These are phyloP conservation scores for Lapara coniferarum DNA, from an alignment of 2,888 invertebrate species.

Conservation along the genomic window DNA sequence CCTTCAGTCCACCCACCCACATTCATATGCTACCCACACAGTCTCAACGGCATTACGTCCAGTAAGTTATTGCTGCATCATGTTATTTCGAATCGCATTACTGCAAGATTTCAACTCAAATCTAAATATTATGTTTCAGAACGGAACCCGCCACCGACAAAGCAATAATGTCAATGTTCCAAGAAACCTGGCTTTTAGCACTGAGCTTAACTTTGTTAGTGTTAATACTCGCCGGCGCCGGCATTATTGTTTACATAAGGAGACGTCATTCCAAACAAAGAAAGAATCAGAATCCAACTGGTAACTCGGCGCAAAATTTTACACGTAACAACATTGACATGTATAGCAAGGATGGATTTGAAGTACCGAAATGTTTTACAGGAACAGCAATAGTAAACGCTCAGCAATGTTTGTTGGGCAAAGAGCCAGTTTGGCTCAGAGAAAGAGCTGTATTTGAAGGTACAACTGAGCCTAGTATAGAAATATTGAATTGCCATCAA, in stretches of 20 bases:
- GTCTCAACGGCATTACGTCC: conserved; percentile 75
- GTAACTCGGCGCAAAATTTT: conserved; percentile 47
- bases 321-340: conserved; percentile 3
- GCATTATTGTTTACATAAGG: conserved; percentile 69
- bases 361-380: conserved; percentile 39
- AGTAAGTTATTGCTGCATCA: conserved; percentile 57
- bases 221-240: conserved; percentile 67
- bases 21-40: conserved; percentile 87
- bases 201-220: conserved; percentile 72
- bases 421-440: conserved; percentile 78
- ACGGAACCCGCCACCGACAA: conserved; percentile 79
- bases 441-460: conserved; percentile 75
- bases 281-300: conserved; percentile 69
- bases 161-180: conserved; percentile 76
- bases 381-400: conserved; percentile 72
- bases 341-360: background rate
- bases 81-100: background rate
- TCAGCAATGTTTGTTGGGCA: conserved; percentile 75
- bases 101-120: conserved; percentile 28
- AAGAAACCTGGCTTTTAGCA: conserved; percentile 78
- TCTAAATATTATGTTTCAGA: conserved; percentile 61
- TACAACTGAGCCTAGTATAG: conserved; percentile 75
- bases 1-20: conserved; percentile 91
- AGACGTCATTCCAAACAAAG: conserved; percentile 70
- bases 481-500: conserved; percentile 77